Percentiles rank a stretch among this genome's conserved stretches.
Evolutionary conservation across 2,797 vertebrate species (phyloP).

Genomic region (Pagetopsis macropterus): DNA sequence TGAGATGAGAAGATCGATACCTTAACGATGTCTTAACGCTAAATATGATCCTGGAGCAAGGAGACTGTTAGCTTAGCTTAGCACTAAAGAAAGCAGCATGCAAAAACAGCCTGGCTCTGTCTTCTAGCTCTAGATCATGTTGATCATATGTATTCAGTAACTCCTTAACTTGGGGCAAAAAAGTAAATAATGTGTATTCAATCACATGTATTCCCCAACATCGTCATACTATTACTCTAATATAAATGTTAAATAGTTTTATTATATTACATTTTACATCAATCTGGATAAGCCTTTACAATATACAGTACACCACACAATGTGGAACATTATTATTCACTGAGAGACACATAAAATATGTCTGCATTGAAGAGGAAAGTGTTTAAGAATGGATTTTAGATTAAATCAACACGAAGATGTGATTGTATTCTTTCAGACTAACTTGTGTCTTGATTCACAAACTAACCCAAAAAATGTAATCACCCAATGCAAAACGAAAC

Average conservation of each 20-base stretch:
- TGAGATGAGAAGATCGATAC: background rate
- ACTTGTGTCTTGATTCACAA: background rate
- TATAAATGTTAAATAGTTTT: background rate
- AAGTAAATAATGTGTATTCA: background rate
- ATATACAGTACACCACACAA: background rate
- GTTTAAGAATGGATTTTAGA: background rate
- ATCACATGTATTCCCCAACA: background rate
- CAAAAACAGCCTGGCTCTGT: background rate
- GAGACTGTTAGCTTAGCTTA: background rate
- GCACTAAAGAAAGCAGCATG: background rate
- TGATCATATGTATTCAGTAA: no score
- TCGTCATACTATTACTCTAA: no score
- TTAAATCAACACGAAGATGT: conserved; percentile 6
- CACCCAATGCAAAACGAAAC: background rate
- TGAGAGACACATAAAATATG: background rate
- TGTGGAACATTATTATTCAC: background rate
- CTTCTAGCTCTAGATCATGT: background rate
- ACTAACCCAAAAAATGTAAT: background rate
- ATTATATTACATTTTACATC: background rate
- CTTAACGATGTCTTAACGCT: no score
- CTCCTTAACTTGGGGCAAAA: background rate
- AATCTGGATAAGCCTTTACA: background rate
- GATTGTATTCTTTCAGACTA: conserved; percentile 11
- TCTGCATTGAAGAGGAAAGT: background rate
- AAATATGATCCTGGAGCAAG: background rate